These are phyloP conservation scores for Gorsachius magnificus DNA, from an alignment of 2,797 vertebrate genomes.

Conservation along the genomic window DNA sequence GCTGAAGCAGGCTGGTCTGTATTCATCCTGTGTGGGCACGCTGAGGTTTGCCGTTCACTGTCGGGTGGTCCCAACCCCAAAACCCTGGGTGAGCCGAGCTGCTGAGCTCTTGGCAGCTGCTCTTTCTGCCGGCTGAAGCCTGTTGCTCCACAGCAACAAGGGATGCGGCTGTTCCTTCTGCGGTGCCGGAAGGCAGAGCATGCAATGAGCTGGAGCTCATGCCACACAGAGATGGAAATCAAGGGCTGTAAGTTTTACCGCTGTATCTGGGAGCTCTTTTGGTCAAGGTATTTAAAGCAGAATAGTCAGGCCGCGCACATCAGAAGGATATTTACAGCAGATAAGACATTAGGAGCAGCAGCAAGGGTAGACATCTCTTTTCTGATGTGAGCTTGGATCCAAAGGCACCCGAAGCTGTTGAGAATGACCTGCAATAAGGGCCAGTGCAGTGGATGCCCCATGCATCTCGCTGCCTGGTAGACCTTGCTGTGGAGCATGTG, in stretches of 20 bases:
- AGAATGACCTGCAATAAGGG: neutral
- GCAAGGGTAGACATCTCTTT: neutral
- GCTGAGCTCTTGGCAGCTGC: neutral
- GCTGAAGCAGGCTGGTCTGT: neutral
- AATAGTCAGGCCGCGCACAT: neutral
- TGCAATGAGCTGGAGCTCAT: neutral
- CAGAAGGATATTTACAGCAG: neutral
- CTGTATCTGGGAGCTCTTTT: neutral
- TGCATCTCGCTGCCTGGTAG: accelerated
- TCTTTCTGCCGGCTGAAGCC: neutral
- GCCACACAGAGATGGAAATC: neutral
- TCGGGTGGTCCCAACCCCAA: neutral
- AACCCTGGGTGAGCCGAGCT: neutral
- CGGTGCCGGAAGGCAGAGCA: neutral
- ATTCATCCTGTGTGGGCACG: neutral
- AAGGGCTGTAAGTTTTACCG: neutral
- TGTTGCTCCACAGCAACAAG: neutral
- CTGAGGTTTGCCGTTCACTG: neutral
- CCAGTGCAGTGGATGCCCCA: neutral
- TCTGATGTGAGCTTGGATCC: neutral
- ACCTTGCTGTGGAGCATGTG: neutral
- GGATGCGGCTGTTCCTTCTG: neutral
- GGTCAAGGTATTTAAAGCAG: neutral
- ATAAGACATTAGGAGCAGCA: neutral
- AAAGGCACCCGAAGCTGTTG: neutral